phyloP scores from a whole-genome alignment of 2,888 invertebrate genomes.

The Metacarcinus magister region DNA sequence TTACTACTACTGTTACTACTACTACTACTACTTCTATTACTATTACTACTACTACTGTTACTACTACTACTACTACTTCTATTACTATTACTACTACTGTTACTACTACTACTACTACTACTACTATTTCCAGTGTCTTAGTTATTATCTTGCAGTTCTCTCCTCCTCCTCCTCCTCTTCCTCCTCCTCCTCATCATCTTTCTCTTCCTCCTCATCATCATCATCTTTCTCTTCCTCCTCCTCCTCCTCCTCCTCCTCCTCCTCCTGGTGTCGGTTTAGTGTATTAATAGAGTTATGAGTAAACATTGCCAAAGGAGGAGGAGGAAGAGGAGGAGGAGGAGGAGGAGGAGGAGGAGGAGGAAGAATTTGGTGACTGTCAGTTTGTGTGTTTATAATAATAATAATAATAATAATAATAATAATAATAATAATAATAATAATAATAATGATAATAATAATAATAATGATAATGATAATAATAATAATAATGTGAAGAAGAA shows the following conservation, averaged over 20 bases:
- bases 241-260: neutral
- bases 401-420: constrained; percentile 32
- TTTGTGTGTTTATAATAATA: neutral
- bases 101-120: constrained; percentile 30
- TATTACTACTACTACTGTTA: neutral
- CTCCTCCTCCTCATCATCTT: constrained; percentile 16
- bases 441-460: no score
- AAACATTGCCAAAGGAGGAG: neutral
- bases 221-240: no score
- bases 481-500: no score
- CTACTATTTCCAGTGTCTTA: neutral
- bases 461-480: no score
- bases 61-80: no score
- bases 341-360: neutral
- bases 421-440: neutral
- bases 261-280: no score
- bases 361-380: neutral
- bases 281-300: neutral
- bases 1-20: neutral
- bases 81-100: constrained; percentile 43
- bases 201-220: no score
- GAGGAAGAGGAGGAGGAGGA: neutral
- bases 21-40: neutral
- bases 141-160: neutral
- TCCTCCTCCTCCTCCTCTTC: neutral